Base-by-base conservation (phyloP, 1,140 invertebrate genomes). In the Drosophila ananassae region DNA sequence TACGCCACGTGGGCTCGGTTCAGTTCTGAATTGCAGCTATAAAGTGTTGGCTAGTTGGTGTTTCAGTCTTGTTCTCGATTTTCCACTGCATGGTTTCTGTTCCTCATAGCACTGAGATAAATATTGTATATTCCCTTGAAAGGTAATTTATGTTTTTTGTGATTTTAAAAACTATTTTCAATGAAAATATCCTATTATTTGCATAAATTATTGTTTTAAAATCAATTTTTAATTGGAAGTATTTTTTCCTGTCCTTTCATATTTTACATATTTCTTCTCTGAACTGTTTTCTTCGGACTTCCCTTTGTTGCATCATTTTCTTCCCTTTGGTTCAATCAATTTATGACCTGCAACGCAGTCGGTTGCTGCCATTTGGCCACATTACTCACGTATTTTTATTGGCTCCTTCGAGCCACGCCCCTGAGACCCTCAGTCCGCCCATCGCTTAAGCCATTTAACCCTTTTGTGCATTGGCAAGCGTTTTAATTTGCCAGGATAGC, bases 361-460 rank as follows among this genome's bases (percentile, higher is more conserved):
- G 55, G 32, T 50, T 50, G 58, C 66, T 56, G 22, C 62, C 64
- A 46, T 62, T 68, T 66, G 62, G 41, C 59, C 59, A 74, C 83
- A 85, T 85, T 78, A 87, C 78, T 85, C 75, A 85, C 82, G 74
- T 64, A 72, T 54, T 76, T 85, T 85, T 85, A 85, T 85, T 85
- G 82, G 82, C 82, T 71, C 69, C 77, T 66, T 44, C 59, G 46
- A 46, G 78, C 58, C 82, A 77, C 63, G 73, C 82, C 82, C 64
- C 37, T 53, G 1, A 24, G 9, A 5, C 41, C n/a, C 17, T 12
- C 44, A n/a, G 17, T 2, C 39, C 41, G 10, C 48, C 12, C 32
- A 72, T 39, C 63, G 60, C 48, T 85, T 81, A 81, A 85, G 55
- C 74, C 82, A 82, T 82, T 85, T 85, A 85, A 85, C 82, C 82